phyloP scores from a whole-genome alignment of 2,113 vertebrate species.

The Aramus guarauna region DNA sequence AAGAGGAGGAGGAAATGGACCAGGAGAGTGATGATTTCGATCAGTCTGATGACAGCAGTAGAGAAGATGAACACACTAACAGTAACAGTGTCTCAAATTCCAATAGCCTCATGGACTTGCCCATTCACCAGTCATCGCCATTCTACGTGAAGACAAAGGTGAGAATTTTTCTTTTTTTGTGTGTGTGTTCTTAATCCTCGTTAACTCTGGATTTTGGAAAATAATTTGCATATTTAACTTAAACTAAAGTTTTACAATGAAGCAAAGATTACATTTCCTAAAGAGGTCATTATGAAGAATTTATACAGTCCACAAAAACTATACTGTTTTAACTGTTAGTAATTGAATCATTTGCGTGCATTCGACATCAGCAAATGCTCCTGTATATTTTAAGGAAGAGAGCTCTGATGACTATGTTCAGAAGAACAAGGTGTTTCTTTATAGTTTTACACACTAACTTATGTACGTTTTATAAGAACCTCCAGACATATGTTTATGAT shows the following conservation, averaged over 20 bases:
- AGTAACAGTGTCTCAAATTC: constrained; percentile 86
- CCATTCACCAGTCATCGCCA: constrained; percentile 81
- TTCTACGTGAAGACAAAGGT: constrained; percentile 90
- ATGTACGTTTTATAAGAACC: background rate
- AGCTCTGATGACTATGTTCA: background rate
- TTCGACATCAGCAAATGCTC: background rate
- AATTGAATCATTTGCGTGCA: background rate
- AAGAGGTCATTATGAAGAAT: background rate
- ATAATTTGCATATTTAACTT: background rate
- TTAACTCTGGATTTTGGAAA: background rate
- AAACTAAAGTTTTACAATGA: background rate
- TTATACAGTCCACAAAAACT: background rate
- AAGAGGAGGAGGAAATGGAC: constrained; percentile 98
- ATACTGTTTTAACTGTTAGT: background rate
- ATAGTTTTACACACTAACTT: background rate
- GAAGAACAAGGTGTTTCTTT: background rate
- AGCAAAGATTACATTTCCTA: background rate
- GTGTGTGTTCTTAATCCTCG: background rate
- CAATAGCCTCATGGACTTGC: constrained; percentile 82
- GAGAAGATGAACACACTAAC: constrained; percentile 86
- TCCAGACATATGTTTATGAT: background rate
- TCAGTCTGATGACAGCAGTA: constrained; percentile 91
- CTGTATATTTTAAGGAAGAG: background rate
- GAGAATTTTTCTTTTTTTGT: constrained; percentile 59
- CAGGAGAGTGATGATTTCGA: constrained; percentile 98